Evolutionary conservation across 2,113 vertebrate genomes (phyloP).

Genomic region (Phrynocephalus versicolor): DNA sequence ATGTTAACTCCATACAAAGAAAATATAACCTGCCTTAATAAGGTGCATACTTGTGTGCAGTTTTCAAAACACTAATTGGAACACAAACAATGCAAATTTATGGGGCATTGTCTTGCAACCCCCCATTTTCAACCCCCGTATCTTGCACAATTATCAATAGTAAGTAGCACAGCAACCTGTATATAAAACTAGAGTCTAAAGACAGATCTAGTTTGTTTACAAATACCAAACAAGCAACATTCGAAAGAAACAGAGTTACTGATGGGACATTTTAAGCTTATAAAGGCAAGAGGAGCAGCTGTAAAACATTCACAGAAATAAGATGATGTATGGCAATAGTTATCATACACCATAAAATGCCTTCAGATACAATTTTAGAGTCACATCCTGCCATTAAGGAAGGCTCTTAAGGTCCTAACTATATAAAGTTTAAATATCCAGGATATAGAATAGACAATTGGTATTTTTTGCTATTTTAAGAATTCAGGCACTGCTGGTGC

Average conservation of each 20-base stretch:
- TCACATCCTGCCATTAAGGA: not conserved
- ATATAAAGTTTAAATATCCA: not conserved
- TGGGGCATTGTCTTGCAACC: not conserved
- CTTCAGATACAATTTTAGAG: not conserved
- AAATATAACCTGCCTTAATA: not conserved
- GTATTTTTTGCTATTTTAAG: conserved; percentile 4
- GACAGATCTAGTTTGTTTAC: not conserved
- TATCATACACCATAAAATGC: conserved; percentile 7
- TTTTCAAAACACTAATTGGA: not conserved
- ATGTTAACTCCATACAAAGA: not conserved
- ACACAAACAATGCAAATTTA: not conserved
- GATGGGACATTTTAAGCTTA: not conserved
- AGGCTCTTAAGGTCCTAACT: conserved; percentile 6
- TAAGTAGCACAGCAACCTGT: not conserved
- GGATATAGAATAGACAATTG: not conserved
- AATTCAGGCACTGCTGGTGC: not conserved
- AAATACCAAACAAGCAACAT: not conserved
- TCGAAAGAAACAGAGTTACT: not conserved
- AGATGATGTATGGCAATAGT: not conserved
- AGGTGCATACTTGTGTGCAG: not conserved
- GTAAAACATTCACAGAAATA: not conserved
- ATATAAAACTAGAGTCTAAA: not conserved
- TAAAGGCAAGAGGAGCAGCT: not conserved
- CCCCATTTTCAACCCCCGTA: not conserved
- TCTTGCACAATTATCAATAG: not conserved